Evolutionary conservation across 1,140 invertebrate species (phyloP), one percentile per base, ranked within the genome.

Genomic region (Helicorthomorpha holstii): DNA sequence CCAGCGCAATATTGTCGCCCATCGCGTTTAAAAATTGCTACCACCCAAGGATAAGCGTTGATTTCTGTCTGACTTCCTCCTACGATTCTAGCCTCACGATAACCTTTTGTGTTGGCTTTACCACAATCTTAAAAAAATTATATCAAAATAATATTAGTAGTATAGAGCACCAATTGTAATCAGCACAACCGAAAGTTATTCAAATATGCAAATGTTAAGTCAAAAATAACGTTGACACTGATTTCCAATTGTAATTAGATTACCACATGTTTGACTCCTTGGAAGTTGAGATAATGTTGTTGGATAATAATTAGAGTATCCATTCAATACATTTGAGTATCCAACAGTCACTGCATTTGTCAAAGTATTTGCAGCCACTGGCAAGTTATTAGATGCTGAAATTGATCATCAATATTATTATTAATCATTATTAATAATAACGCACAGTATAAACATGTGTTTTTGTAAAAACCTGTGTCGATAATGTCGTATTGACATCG

Each of bases 1-100:
- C 87, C 89, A 1, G 87, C 89, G 64, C 89, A 93, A 65, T 91
- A 90, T 63, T 90, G 83, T 48, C 83, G 75, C 25, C 81, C 82
- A 12, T 73, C 75, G 62, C 25, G 19, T 19, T 86, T 88, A 62
- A 89, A 85, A 1, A 91, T 67, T 14, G 79, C 85, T 0, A 78
- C 44, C 44, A 46, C 44, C 44, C 44, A 46, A 7, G 44, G 44
- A 25, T 46, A 46, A 46, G 44, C 44, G 19, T 46, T 46, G 7
- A 46, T 46, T 25, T 4, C 19, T 7, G 44, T 46, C 44, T 46
- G 44, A 10, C 4, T 46, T 12, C 44, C 44, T 22, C 44, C 44
- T 7, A 46, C 44, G 12, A 46, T 46, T 46, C 44, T 46, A 12
- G 44, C 44, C 19, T 46, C 44, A 7, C 44, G 19, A 25, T 7